These are phyloP conservation scores for Globia sparganii DNA, from an alignment of 2,888 invertebrate species.

Conservation along the genomic window DNA sequence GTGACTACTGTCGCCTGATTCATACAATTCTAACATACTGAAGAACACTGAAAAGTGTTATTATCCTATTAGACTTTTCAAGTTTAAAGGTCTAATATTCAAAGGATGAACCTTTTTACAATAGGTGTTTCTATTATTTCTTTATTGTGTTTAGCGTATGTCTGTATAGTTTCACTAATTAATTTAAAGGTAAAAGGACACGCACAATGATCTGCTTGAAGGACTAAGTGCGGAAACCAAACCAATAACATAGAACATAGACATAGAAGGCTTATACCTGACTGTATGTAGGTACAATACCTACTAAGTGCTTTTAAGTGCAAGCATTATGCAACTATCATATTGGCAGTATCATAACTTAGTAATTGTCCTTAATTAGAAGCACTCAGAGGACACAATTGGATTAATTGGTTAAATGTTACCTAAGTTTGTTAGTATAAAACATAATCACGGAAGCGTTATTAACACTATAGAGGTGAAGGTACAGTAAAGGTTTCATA, in stretches of 20 bases:
- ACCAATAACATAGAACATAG: too few species aligned
- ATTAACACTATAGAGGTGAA: background rate
- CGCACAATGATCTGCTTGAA: too few species aligned
- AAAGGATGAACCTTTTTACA: background rate
- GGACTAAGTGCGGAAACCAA: too few species aligned
- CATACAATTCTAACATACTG: background rate
- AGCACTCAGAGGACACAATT: background rate
- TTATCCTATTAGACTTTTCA: too few species aligned
- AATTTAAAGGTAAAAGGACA: too few species aligned
- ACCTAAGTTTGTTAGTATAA: background rate
- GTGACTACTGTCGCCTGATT: background rate
- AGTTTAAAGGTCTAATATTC: background rate
- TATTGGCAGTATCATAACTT: background rate
- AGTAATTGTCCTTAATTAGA: background rate
- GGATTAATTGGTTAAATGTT: background rate
- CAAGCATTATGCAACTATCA: background rate
- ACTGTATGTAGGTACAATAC: background rate
- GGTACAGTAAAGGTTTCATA: background rate
- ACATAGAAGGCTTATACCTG: too few species aligned
- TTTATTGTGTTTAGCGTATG: background rate
- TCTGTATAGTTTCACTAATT: background rate
- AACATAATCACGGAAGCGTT: background rate
- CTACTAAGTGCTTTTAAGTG: background rate
- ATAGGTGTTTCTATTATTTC: background rate
- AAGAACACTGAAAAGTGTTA: background rate